A percentile compares a stretch with the other conserved stretches of the same genome.
Conservation (phyloP, 1,140 invertebrate genomes). For the Hirudo medicinalis region DNA sequence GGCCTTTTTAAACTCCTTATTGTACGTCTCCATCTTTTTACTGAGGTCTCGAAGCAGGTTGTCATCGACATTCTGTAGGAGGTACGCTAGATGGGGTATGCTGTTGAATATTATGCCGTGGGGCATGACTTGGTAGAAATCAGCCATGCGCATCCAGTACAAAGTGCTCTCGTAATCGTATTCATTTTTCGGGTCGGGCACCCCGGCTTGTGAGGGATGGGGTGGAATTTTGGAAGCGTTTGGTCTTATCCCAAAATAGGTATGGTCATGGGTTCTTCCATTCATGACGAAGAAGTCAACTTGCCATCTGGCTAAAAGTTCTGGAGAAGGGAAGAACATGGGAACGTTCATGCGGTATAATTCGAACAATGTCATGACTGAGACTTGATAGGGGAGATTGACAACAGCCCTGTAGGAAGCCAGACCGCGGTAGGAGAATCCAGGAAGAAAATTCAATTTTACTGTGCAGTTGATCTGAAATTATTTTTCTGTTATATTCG, state of each 20-base stretch:
- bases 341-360: conserved; percentile 22
- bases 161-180: conserved; percentile 2
- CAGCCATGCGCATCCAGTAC: conserved; percentile 11
- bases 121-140: conserved; percentile 16
- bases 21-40: conserved; percentile 8
- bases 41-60: background rate
- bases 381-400: conserved; percentile 22
- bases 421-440: conserved; percentile 12
- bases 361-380: conserved; percentile 20
- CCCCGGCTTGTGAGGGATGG: conserved; percentile 9
- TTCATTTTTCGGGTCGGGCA: conserved; percentile 23
- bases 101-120: conserved; percentile 1
- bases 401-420: conserved; percentile 22
- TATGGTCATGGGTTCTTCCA: conserved; percentile 3
- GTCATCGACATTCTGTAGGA: background rate
- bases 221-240: conserved; percentile 9
- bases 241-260: background rate
- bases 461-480: too few species aligned
- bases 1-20: background rate
- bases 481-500: too few species aligned
- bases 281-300: conserved; percentile 13
- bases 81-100: conserved; percentile 9
- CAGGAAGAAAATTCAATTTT: background rate
- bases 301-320: conserved; percentile 20
- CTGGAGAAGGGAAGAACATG: conserved; percentile 23